A percentile compares a stretch with the other conserved stretches of the same genome.
Conservation (phyloP, 2,797 vertebrate species). For the Cirrhinus molitorella region DNA sequence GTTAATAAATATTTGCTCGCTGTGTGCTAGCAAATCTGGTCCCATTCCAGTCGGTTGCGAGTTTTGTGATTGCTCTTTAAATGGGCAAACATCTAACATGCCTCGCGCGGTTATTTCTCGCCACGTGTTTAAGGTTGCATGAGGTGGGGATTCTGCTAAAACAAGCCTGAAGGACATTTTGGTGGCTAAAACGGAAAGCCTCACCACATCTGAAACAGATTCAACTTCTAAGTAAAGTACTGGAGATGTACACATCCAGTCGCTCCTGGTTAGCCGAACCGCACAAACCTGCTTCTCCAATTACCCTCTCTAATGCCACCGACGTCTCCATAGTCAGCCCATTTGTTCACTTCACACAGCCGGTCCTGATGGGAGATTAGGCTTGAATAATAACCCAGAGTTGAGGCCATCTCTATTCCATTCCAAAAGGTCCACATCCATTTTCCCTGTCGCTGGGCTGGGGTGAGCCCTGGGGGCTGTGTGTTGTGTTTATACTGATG, state of each 20-base stretch:
- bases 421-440: constrained; percentile 59
- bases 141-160: background rate
- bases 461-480: constrained; percentile 41
- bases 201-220: constrained; percentile 2
- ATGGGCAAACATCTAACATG: constrained; percentile 20
- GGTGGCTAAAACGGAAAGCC: background rate
- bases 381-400: constrained; percentile 50
- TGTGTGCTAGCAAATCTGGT: constrained; percentile 28
- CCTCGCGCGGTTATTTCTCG: background rate
- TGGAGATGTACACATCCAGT: constrained; percentile 35
- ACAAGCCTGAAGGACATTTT: constrained; percentile 1
- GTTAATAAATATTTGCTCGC: constrained; percentile 62
- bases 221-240: constrained; percentile 33
- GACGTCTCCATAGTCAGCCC: constrained; percentile 63
- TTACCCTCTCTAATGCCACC: constrained; percentile 57
- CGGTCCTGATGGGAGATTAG: constrained; percentile 68
- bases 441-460: constrained; percentile 44
- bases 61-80: constrained; percentile 30
- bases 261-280: constrained; percentile 28
- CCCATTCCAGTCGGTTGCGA: background rate
- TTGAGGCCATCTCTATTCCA: constrained; percentile 60
- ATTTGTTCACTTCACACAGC: constrained; percentile 63
- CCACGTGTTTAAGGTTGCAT: background rate
- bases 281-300: constrained; percentile 50
- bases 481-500: constrained; percentile 47